phyloP scores from a whole-genome alignment of 2,113 vertebrate species.

The Pristiophorus japonicus region DNA sequence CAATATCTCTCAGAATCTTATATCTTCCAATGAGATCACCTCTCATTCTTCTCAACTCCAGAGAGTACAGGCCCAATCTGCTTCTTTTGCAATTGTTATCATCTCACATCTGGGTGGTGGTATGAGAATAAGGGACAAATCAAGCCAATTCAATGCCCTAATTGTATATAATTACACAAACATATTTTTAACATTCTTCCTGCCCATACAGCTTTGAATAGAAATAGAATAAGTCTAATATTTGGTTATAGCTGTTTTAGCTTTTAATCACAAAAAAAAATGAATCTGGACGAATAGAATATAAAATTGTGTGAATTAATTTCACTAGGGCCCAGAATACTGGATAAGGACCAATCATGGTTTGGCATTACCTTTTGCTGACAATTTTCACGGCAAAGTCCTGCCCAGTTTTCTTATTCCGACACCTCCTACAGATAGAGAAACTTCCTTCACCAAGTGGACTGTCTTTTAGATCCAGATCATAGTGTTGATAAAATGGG shows the following conservation, averaged over 20 bases:
- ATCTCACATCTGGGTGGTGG: not conserved
- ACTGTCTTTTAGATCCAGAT: slow-evolving; percentile 86
- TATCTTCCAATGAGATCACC: too few relatives aligned
- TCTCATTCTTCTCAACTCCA: too few relatives aligned
- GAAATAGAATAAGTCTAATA: not conserved
- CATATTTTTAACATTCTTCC: not conserved
- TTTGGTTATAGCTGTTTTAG: not conserved
- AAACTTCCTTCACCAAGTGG: slow-evolving; percentile 93
- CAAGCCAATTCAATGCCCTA: not conserved
- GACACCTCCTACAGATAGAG: slow-evolving; percentile 92
- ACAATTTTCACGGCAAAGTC: slow-evolving; percentile 94
- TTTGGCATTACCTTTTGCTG: slow-evolving; percentile 79
- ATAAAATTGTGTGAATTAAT: not conserved
- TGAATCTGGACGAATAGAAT: not conserved
- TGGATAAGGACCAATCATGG: not conserved
- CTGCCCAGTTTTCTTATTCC: slow-evolving; percentile 86
- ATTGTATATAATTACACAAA: not conserved
- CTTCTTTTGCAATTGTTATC: not conserved
- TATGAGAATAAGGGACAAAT: not conserved
- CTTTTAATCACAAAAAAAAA: not conserved
- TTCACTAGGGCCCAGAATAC: not conserved
- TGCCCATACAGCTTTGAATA: not conserved
- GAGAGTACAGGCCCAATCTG: not conserved
- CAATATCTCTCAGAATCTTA: too few relatives aligned
- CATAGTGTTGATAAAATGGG: slow-evolving; percentile 89